Conservation (phyloP, 2,888 invertebrate genomes). For the Fissipunctia ypsillon region DNA sequence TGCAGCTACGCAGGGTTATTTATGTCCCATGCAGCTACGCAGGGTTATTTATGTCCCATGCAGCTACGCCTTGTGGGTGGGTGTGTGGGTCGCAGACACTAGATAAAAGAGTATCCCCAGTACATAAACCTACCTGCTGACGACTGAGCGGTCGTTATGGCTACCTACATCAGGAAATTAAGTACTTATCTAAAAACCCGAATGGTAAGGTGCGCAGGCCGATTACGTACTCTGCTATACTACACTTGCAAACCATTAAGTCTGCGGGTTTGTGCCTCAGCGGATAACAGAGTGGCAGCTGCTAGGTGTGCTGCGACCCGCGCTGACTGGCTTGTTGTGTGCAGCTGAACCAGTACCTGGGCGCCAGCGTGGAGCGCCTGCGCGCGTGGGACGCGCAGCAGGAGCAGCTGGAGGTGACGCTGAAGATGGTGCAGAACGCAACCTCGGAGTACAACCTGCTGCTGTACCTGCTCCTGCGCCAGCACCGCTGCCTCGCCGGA, state of each 20-base stretch:
- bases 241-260: neutral
- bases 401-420: slow-evolving; percentile 79
- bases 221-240: no score
- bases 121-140: neutral
- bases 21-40: no score
- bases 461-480: slow-evolving; percentile 80
- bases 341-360: slow-evolving; percentile 76
- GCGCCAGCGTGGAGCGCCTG: slow-evolving; percentile 76
- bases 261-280: neutral
- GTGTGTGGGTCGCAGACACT: neutral
- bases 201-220: neutral
- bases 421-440: slow-evolving; percentile 80
- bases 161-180: neutral
- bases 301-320: neutral
- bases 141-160: neutral
- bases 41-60: no score
- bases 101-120: neutral
- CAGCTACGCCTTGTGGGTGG: no score
- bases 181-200: neutral
- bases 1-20: no score
- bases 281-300: neutral
- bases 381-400: slow-evolving; percentile 80
- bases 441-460: slow-evolving; percentile 84
- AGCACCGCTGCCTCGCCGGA: slow-evolving; percentile 73
- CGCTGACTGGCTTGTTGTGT: slow-evolving; percentile 42